Evolutionary conservation across 2,888 invertebrate species (phyloP).

Genomic region (Euproctis similis): DNA sequence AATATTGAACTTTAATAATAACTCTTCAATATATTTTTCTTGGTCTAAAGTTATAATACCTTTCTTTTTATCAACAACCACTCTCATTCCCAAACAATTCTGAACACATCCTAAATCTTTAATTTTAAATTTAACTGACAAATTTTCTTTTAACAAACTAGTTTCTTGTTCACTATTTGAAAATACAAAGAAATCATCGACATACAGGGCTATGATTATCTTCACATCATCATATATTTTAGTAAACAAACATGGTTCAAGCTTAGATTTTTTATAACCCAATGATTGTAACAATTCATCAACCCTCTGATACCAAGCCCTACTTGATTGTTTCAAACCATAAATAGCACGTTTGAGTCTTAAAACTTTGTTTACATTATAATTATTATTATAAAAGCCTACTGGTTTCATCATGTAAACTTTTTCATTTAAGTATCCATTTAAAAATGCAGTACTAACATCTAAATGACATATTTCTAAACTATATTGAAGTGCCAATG

Average conservation of each 20-base stretch:
- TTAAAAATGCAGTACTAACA: too few relatives aligned
- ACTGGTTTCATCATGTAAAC: too few relatives aligned
- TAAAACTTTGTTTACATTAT: too few relatives aligned
- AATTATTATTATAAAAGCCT: too few relatives aligned
- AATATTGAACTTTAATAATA: constrained; percentile 13
- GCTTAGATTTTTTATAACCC: constrained; percentile 4
- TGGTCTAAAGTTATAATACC: constrained; percentile 5
- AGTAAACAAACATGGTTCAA: constrained; percentile 10
- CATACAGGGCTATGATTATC: constrained; percentile 10
- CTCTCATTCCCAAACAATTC: constrained; percentile 9
- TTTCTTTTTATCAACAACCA: constrained; percentile 6
- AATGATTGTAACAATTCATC: constrained; percentile 1
- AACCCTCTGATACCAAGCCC: constrained; percentile 17
- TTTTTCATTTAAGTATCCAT: too few relatives aligned
- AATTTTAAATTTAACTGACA: constrained; percentile 9
- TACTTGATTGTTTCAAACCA: constrained; percentile 23
- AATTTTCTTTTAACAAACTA: neutral
- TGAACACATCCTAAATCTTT: constrained; percentile 12
- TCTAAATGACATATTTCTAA: too few relatives aligned
- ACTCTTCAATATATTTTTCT: constrained; percentile 6
- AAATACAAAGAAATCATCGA: neutral
- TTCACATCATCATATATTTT: constrained; percentile 5
- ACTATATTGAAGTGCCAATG: neutral
- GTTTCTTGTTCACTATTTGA: neutral
- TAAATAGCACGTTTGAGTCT: constrained; percentile 13